These are phyloP conservation scores for Hirundichthys speculiger DNA, from an alignment of 2,113 vertebrate species.

Conservation along the genomic window DNA sequence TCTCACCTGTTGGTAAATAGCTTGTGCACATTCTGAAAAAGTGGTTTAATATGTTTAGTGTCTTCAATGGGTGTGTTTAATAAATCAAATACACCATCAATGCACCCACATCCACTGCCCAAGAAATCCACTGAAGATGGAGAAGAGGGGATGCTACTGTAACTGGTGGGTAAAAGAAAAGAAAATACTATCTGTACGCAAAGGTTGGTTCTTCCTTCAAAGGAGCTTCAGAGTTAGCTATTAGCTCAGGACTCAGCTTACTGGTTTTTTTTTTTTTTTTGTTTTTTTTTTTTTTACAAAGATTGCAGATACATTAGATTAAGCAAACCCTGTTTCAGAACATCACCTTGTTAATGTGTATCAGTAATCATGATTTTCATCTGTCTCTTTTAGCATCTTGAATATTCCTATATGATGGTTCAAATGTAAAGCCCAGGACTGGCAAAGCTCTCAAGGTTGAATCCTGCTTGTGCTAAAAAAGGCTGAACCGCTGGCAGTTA, in stretches of 20 bases:
- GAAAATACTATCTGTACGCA: conserved; percentile 50
- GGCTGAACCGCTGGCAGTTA: conserved; percentile 21
- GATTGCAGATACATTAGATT: conserved; percentile 42
- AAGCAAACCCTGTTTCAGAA: conserved; percentile 29
- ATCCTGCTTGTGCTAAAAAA: conserved; percentile 22
- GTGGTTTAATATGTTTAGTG: background rate
- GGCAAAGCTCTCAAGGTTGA: conserved; percentile 16
- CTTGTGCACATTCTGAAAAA: background rate
- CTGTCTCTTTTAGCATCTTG: conserved; percentile 12
- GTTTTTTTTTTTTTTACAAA: conserved; percentile 58
- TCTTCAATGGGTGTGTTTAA: background rate
- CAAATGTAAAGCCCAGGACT: conserved; percentile 19
- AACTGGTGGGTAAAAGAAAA: conserved; percentile 38
- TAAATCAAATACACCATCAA: background rate
- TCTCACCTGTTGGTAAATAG: no score
- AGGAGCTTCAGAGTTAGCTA: conserved; percentile 29
- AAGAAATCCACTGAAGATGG: conserved; percentile 16
- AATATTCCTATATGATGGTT: conserved; percentile 29
- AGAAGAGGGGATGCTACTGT: conserved; percentile 61
- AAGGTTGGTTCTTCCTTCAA: conserved; percentile 48
- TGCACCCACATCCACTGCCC: conserved; percentile 1
- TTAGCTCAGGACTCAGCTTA: conserved; percentile 28
- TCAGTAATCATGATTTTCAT: conserved; percentile 13
- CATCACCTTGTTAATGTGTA: conserved; percentile 11
- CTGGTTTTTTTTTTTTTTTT: conserved; percentile 53